phyloP scores from a whole-genome alignment of 1,140 invertebrate genomes.

The Ostrea edulis region DNA sequence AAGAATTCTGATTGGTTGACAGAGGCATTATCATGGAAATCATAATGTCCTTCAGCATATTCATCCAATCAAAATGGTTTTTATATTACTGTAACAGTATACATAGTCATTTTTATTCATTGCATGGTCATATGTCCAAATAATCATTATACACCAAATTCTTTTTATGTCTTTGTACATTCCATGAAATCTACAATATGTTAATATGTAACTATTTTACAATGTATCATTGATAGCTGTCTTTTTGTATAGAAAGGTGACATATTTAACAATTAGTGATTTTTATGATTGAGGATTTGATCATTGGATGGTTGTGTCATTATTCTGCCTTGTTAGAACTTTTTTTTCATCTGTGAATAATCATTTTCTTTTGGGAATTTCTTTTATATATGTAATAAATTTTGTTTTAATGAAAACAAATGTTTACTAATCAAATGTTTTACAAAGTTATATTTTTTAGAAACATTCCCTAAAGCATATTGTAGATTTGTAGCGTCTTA shows the following conservation, averaged over 20 bases:
- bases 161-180: neutral
- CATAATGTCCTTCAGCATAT: neutral
- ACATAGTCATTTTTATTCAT: neutral
- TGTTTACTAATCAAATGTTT: constrained; percentile 31
- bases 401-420: neutral
- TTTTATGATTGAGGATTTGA: neutral
- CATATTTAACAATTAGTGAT: neutral
- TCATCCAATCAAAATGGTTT: neutral
- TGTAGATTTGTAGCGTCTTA: constrained; percentile 7
- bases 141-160: constrained; percentile 14
- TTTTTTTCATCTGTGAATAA: neutral
- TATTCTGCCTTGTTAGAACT: constrained; percentile 24
- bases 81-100: constrained; percentile 13
- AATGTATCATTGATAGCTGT: neutral
- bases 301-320: constrained; percentile 24
- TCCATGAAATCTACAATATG: constrained; percentile 1
- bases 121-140: neutral
- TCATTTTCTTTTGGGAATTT: neutral
- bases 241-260: neutral
- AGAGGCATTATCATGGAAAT: constrained; percentile 28
- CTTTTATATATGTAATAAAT: neutral
- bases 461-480: neutral
- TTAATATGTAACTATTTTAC: constrained; percentile 5
- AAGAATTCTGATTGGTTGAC: constrained; percentile 29
- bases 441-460: constrained; percentile 2